Percentiles rank a stretch among this genome's conserved stretches.
These are phyloP conservation scores for Cyphomyrus discorhynchus DNA, from an alignment of 2,113 vertebrate genomes.

Conservation along the genomic window DNA sequence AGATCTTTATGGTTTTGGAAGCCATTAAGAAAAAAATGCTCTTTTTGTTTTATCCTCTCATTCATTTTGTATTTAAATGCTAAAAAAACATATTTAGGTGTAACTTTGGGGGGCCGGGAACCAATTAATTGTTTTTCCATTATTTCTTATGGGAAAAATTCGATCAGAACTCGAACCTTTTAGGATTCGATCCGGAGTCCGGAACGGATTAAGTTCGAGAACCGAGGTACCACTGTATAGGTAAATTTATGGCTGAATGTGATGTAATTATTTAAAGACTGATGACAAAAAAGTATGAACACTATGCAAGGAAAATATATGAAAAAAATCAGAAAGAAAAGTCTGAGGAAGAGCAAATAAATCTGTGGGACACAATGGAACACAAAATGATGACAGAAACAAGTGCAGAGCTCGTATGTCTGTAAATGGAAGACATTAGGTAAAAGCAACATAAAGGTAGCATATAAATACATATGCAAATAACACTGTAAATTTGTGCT, in stretches of 20 bases:
- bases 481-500: not conserved
- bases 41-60: too few relatives aligned
- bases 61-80: too few relatives aligned
- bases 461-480: not conserved
- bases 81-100: too few relatives aligned
- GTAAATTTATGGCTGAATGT: not conserved
- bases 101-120: too few relatives aligned
- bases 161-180: too few relatives aligned
- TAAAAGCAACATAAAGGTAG: not conserved
- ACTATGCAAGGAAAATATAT: not conserved
- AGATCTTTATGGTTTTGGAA: too few relatives aligned
- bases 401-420: not conserved
- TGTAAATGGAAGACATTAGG: not conserved
- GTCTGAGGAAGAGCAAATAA: not conserved
- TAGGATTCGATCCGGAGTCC: too few relatives aligned
- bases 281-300: not conserved
- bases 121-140: too few relatives aligned
- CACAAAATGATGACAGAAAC: not conserved
- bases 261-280: not conserved
- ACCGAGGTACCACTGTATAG: not conserved
- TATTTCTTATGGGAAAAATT: too few relatives aligned
- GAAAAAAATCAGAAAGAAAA: not conserved
- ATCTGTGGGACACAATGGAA: not conserved
- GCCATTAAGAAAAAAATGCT: too few relatives aligned
- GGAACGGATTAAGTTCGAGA: too few relatives aligned